Conservation (phyloP, 2,888 invertebrate species). For the Podabrus alpinus region DNA sequence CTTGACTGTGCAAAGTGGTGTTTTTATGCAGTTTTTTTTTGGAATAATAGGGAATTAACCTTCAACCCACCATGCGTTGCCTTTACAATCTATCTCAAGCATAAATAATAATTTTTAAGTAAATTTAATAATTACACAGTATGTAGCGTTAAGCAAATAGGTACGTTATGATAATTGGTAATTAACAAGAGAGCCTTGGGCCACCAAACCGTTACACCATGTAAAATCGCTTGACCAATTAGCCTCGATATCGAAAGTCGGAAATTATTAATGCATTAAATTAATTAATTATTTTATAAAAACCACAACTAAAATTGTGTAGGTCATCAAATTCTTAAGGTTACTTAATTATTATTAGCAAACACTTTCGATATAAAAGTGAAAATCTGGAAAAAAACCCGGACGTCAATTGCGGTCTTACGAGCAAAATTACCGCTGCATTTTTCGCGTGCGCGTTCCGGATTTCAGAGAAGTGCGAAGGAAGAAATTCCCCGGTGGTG, state of each 20-base stretch:
- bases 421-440: neutral
- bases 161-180: neutral
- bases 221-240: neutral
- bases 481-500: neutral
- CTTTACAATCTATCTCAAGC: neutral
- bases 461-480: neutral
- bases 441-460: neutral
- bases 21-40: too few relatives aligned
- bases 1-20: too few relatives aligned
- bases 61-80: neutral
- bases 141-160: neutral
- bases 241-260: conserved; percentile 7
- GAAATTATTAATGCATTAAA: conserved; percentile 8
- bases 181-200: neutral
- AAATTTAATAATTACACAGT: neutral
- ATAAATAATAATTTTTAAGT: neutral
- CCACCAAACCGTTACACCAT: neutral
- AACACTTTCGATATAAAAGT: neutral
- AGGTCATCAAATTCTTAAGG: neutral
- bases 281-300: neutral
- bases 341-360: neutral
- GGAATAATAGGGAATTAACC: neutral
- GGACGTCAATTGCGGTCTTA: neutral
- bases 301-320: neutral
- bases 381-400: neutral